Evolutionary conservation across 1,140 invertebrate species (phyloP).

Genomic region (Camponotus pennsylvanicus): DNA sequence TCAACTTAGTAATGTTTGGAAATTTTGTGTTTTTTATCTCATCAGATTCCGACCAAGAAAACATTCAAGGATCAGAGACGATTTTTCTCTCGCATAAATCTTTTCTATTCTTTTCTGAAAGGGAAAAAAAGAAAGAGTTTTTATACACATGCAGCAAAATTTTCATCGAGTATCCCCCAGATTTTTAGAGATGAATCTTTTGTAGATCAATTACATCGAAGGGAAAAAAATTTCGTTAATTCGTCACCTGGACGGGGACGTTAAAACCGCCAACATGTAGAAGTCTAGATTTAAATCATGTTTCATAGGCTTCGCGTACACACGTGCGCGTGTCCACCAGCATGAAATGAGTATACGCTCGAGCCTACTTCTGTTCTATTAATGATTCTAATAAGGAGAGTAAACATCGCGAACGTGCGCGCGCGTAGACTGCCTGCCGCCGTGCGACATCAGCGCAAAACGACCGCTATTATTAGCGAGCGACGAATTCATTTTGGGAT

Average conservation of each 20-base stretch:
- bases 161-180: background rate
- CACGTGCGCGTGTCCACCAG: background rate
- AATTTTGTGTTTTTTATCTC: too few species aligned
- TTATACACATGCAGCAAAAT: background rate
- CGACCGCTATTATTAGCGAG: background rate
- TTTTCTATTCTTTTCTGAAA: too few species aligned
- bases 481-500: background rate
- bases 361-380: slow-evolving; percentile 34
- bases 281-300: background rate
- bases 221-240: background rate
- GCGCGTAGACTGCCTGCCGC: slow-evolving; percentile 80
- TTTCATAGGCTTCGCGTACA: background rate
- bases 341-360: too few species aligned
- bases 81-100: too few species aligned
- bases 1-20: too few species aligned
- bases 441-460: slow-evolving; percentile 30
- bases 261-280: background rate
- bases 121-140: background rate
- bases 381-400: slow-evolving; percentile 46
- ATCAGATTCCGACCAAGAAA: too few species aligned
- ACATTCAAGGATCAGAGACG: too few species aligned
- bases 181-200: background rate
- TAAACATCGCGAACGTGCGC: slow-evolving; percentile 41
- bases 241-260: background rate
- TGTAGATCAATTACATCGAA: background rate